phyloP scores from a whole-genome alignment of 1,140 invertebrate species.

The Bombus waltoni region DNA sequence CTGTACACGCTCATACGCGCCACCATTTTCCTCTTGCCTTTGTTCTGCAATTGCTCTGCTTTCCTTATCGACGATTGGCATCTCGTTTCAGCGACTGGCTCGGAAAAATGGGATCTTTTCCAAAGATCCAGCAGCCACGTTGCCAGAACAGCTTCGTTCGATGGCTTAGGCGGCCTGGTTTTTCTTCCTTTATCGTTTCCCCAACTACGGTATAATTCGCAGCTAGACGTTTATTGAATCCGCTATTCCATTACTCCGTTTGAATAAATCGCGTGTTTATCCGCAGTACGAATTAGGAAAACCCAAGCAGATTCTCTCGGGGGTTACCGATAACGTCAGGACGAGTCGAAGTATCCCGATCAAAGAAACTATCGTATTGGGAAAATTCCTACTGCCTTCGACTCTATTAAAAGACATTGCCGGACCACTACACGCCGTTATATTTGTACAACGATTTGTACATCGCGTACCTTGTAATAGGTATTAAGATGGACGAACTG shows the following conservation, averaged over 20 bases:
- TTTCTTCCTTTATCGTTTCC: slow-evolving; percentile 15
- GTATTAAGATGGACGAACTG: too few relatives aligned
- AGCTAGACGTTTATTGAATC: slow-evolving; percentile 21
- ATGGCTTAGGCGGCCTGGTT: slow-evolving; percentile 22
- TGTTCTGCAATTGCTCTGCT: slow-evolving; percentile 9
- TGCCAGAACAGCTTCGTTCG: slow-evolving; percentile 21
- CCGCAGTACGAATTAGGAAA: not conserved
- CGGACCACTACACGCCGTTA: too few relatives aligned
- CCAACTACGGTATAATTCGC: not conserved
- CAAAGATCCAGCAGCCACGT: not conserved
- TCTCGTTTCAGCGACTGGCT: not conserved
- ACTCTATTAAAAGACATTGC: too few relatives aligned
- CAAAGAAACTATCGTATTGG: not conserved
- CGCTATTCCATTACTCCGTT: not conserved
- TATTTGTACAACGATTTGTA: too few relatives aligned
- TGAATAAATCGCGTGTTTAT: not conserved
- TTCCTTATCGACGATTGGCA: slow-evolving; percentile 25
- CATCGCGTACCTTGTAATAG: too few relatives aligned
- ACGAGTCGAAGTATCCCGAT: not conserved
- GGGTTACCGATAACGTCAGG: not conserved
- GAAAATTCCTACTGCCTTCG: too few relatives aligned
- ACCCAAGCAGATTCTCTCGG: not conserved
- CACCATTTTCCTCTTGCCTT: slow-evolving; percentile 25
- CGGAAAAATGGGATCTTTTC: slow-evolving; percentile 20
- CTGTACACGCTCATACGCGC: slow-evolving; percentile 9